Conservation (phyloP, 1,140 invertebrate species). For the Pantala flavescens region DNA sequence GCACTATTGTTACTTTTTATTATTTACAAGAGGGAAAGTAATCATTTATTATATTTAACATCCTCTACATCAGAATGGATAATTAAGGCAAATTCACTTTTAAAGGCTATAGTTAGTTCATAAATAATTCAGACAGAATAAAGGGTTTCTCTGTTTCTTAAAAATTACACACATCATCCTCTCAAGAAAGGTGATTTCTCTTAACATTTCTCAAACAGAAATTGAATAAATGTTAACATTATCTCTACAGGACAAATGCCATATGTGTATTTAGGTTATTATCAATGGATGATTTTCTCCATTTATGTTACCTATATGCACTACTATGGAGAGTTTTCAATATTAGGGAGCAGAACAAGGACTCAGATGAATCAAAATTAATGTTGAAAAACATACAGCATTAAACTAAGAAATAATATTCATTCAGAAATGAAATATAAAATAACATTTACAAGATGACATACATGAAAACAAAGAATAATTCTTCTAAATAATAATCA, state of each 20-base stretch:
- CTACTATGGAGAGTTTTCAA: neutral
- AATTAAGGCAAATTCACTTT: conserved; percentile 1
- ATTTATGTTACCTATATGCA: neutral
- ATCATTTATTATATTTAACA: neutral
- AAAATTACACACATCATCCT: neutral
- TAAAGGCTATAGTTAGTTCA: neutral
- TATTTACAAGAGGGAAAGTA: conserved; percentile 1
- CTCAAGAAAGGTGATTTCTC: neutral
- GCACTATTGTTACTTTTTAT: neutral
- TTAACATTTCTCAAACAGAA: neutral
- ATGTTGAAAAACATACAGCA: no score
- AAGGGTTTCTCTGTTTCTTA: neutral
- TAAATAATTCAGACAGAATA: neutral
- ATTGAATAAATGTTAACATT: neutral
- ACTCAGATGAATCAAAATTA: no score
- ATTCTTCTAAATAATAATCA: no score
- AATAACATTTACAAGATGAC: no score
- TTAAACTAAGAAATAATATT: no score
- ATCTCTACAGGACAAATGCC: neutral
- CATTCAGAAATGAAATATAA: no score
- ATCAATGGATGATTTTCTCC: neutral
- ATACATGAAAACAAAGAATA: no score
- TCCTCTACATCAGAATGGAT: neutral
- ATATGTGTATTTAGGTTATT: neutral
- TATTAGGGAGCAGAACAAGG: no score